phyloP scores from a whole-genome alignment of 2,888 invertebrate species.

The Fabriciana adippe region DNA sequence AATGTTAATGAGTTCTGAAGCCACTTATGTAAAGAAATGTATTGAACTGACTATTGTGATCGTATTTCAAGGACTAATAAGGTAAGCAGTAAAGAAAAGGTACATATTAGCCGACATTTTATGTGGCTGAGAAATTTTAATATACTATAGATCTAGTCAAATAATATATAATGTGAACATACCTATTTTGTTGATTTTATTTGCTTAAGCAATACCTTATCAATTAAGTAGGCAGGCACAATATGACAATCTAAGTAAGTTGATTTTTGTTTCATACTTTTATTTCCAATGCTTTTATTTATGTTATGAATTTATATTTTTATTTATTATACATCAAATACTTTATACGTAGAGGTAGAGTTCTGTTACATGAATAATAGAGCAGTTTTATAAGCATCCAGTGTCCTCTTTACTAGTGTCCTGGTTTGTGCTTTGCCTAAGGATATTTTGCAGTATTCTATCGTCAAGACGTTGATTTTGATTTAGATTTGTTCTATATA shows the following conservation, averaged over 20 bases:
- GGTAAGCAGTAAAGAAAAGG: too few relatives aligned
- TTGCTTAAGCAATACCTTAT: too few relatives aligned
- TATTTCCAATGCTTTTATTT: too few relatives aligned
- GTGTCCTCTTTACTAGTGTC: constrained; percentile 17
- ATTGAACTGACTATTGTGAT: constrained; percentile 4
- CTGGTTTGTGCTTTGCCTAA: constrained; percentile 8
- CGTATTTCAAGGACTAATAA: not conserved
- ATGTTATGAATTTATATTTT: too few relatives aligned
- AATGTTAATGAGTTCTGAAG: constrained; percentile 15
- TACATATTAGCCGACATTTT: too few relatives aligned
- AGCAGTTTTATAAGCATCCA: constrained; percentile 2
- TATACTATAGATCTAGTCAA: too few relatives aligned
- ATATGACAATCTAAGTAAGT: too few relatives aligned
- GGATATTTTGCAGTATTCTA: constrained; percentile 5
- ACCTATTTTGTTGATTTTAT: too few relatives aligned
- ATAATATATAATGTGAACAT: too few relatives aligned
- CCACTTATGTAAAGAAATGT: constrained; percentile 14
- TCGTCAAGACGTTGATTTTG: not conserved
- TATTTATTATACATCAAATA: not conserved
- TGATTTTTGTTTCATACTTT: too few relatives aligned
- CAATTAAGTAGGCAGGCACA: too few relatives aligned
- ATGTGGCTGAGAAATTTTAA: too few relatives aligned
- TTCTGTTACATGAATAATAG: constrained; percentile 10
- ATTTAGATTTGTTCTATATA: not conserved
- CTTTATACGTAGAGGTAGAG: not conserved